phyloP scores from a whole-genome alignment of 2,797 vertebrate genomes.

The Acanthis flammea region DNA sequence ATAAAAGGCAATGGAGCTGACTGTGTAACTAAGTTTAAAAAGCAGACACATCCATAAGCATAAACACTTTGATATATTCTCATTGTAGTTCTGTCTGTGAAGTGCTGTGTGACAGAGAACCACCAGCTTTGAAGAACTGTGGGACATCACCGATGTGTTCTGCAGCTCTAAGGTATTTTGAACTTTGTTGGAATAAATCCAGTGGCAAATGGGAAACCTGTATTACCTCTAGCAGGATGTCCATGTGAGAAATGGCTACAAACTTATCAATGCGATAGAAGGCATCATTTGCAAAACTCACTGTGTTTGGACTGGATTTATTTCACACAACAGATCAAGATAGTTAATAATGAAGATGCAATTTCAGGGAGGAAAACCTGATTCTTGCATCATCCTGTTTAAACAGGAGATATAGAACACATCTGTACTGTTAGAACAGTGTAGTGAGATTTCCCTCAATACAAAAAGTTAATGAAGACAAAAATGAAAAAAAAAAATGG shows the following conservation, averaged over 20 bases:
- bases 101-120: background rate
- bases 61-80: background rate
- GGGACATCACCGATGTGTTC: background rate
- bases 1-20: background rate
- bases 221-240: background rate
- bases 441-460: background rate
- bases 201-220: background rate
- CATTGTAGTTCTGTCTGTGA: background rate
- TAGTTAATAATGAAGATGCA: background rate
- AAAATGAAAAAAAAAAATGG: conserved; percentile 4
- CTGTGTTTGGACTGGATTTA: background rate
- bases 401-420: background rate
- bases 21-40: background rate
- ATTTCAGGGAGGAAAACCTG: background rate
- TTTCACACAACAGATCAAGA: background rate
- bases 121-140: background rate
- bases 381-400: background rate
- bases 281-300: background rate
- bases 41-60: background rate
- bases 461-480: background rate
- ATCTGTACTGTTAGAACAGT: background rate
- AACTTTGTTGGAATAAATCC: background rate
- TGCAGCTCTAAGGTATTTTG: background rate
- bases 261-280: background rate
- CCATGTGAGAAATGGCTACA: background rate